These are phyloP conservation scores for Troilus luridus DNA, from an alignment of 2,888 invertebrate species.

Conservation along the genomic window DNA sequence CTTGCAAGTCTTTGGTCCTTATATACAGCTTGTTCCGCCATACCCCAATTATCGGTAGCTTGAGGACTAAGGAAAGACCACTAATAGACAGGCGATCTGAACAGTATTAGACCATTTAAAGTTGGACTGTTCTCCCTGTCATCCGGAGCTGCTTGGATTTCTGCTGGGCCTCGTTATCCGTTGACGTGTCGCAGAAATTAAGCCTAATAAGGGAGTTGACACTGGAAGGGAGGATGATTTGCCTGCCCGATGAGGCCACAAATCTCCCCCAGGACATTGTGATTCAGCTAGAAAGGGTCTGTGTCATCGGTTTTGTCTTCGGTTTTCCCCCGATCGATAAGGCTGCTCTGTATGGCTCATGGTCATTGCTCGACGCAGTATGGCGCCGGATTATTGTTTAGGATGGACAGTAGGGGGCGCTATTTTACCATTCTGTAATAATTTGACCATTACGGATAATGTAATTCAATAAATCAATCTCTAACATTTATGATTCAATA, in stretches of 20 bases:
- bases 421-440: too few species aligned
- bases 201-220: not conserved
- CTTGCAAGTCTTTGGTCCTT: too few species aligned
- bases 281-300: constrained; percentile 17
- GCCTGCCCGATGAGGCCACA: constrained; percentile 3
- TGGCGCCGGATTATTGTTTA: not conserved
- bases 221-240: not conserved
- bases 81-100: not conserved
- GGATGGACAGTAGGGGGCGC: too few species aligned
- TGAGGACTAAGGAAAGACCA: not conserved
- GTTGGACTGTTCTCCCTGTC: not conserved
- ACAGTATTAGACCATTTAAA: not conserved
- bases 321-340: not conserved
- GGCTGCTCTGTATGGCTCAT: not conserved
- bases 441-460: too few species aligned
- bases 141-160: not conserved
- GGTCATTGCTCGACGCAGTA: not conserved
- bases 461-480: too few species aligned
- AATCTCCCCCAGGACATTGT: not conserved
- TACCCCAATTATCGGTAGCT: not conserved
- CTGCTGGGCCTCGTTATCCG: not conserved
- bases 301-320: constrained; percentile 10
- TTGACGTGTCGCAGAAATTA: constrained; percentile 22
- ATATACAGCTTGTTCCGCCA: not conserved
- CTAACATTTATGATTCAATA: too few species aligned